Base-by-base conservation (phyloP, 2,797 vertebrate genomes). In the Phataginus tetradactyla region DNA sequence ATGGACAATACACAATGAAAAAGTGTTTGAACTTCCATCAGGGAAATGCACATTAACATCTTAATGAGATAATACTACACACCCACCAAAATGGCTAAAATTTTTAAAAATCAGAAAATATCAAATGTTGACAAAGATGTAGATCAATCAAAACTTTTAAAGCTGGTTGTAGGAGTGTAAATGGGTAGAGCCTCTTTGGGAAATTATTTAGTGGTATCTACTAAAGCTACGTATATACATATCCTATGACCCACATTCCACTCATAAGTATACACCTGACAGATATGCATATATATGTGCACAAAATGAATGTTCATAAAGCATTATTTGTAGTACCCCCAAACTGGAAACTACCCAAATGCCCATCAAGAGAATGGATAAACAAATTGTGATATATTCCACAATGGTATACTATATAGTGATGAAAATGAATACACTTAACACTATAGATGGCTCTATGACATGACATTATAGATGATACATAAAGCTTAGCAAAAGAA, bases 311-410 rank as follows among this genome's bases (percentile, higher is more conserved):
- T 32, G 6, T 66, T 64, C 49, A 78, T 34, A 78, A 91, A 84
- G 14, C 39, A 59, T 79, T 74, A 81, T 91, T 85, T 34, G 25
- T 86, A 81, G 91, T 42, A 68, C 34, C 17, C 63, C 59, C 51
- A 53, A 61, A 68, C 13, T 68, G 57, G 42, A 96, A 90, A 80
- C 66, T 39, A 90, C 27, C 57, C 78, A 88, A 95, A 93, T 93
- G 55, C 7, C 51, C 55, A 81, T 64, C 34, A 79, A n/a, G 42
- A 90, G 20, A 78, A 85, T 49, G 32, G 59, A 81, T 81, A 29
- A 87, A 87, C 51, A 87, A 88, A 83, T 66, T 83, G 39, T 72
- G 61, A 37, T 45, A 87, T 83, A 84, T 32, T 63, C 13, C 32
- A 49, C 32, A 78, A 39, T n/a, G 10, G 25, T 71, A 64, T 85